Base-by-base conservation (phyloP, 2,113 vertebrate species). In the Eurypyga helias region DNA sequence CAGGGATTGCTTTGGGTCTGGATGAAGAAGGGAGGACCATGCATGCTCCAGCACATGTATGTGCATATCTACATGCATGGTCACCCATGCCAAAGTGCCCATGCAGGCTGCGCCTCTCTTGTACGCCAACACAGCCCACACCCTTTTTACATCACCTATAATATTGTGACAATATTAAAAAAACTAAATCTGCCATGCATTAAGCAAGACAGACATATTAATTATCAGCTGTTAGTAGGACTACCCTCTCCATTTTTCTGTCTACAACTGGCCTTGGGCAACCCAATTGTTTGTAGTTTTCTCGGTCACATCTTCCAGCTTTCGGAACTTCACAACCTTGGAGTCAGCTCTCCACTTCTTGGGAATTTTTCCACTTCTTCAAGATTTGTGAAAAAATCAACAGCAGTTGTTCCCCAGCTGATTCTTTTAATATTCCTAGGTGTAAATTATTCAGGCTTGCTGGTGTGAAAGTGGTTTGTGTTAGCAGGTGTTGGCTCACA, bases 31-130 rank as follows among this genome's bases (percentile, higher is more conserved):
- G 31, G 7, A 75, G 24, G 12, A 70, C 11, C n/a, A 12, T 2
- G 0, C 0, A 1, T 65, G n/a, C 11, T 14, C 19, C 21, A 31
- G 14, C 31, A 85, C 36, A 52, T 10, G 4, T 8, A 1, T 4
- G 10, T 67, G 9, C 18, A 3, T 41, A 10, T 85, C 57, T 54
- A 9, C 7, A 1, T 34, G 17, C 48, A 23, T 0, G 0, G 14
- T 76, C 31, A 64, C 25, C 20, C 0, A 0, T 33, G 23, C 9
- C 57, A 82, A 9, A 1, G 3, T n/a, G 24, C 17, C 54, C 33
- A n/a, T 7, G 11, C 13, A 66, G 70, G 36, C 19, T 82, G 38
- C 1, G 7, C 14, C 43, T 79, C 57, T 15, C 12, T 34, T 69
- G 17, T 41, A 14, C 0, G 1, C 7, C 61, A 79, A 16, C n/a